Evolutionary conservation across 2,888 invertebrate species (phyloP), one percentile per base, ranked within the genome.

Genomic region (Conistra vaccinii): DNA sequence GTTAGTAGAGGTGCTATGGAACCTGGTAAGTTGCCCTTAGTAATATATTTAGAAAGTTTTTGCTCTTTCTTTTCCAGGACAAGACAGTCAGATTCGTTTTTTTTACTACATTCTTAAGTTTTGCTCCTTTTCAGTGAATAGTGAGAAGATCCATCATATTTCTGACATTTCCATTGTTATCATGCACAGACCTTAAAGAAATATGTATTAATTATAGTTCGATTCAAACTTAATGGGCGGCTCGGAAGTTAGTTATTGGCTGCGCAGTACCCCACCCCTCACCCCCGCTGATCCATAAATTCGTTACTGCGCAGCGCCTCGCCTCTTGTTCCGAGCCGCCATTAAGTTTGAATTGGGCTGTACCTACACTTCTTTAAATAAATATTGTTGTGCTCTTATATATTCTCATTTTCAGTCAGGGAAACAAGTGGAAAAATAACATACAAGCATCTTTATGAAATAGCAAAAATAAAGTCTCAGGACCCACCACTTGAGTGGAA

Each of bases 381-480:
- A 7, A n/a, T 29, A 58, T 58, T 29, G 29, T 29, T 60, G 7
- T 39, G 17, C n/a, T 29, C 1, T 23, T 3, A 39, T 62, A 20
- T n/a, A 35, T 29, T 51, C 0, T 39, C 71, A 61, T 76, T 93
- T 94, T 71, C 91, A 98, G 98, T 97, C 0, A 96, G 94, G 69
- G 99, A 99, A 94, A 95, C 97, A 42, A 97, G 98, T 87, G 99
- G 99, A 1, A 99, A 98, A 96, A 97, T 99, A 74, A 98, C 99
- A 0, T 91, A 98, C 1, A 99, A 99, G 93, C 99, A 99, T 94
- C 94, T 99, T 23, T 99, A 99, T 94, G 99, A 99, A 97, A 99
- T 99, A 91, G 99, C 99, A 0, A 97, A 97, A 93, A 98, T 99
- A n/a, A 99, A 99, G 95, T 97, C 97, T n/a, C 96, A 98, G 91